These are phyloP conservation scores for Campaea margaritaria DNA, from an alignment of 2,888 invertebrate species.

Conservation along the genomic window DNA sequence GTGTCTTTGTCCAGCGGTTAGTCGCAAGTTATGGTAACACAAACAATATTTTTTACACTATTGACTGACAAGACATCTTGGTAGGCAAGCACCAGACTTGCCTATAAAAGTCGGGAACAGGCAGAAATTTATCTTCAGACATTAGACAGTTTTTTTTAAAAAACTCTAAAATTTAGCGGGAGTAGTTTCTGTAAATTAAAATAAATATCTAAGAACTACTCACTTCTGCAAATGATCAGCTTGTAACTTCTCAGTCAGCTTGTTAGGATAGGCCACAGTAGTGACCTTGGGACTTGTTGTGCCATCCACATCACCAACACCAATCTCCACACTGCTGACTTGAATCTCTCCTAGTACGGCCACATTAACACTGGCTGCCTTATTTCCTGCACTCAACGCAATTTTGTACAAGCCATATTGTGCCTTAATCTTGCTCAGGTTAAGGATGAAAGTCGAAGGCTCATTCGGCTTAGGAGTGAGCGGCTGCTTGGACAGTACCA, in stretches of 20 bases:
- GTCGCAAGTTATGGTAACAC: too few relatives aligned
- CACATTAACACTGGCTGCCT: slow-evolving; percentile 85
- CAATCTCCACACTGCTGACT: slow-evolving; percentile 92
- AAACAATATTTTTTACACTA: too few relatives aligned
- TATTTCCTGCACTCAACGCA: slow-evolving; percentile 88
- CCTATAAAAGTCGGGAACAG: too few relatives aligned
- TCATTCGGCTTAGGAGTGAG: slow-evolving; percentile 79
- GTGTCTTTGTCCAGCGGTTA: too few relatives aligned
- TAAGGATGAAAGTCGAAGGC: slow-evolving; percentile 90
- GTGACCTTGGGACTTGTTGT: slow-evolving; percentile 91
- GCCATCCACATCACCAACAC: slow-evolving; percentile 96
- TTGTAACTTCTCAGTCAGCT: slow-evolving; percentile 88
- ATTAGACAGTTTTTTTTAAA: too few relatives aligned
- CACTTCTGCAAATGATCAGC: slow-evolving; percentile 95
- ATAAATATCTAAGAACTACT: slow-evolving; percentile 46
- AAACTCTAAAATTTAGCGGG: too few relatives aligned
- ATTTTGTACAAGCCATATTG: slow-evolving; percentile 94
- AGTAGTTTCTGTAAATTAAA: too few relatives aligned
- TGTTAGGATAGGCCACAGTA: slow-evolving; percentile 90
- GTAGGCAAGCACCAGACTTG: too few relatives aligned
- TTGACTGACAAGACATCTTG: too few relatives aligned
- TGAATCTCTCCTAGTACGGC: slow-evolving; percentile 91
- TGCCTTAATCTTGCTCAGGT: slow-evolving; percentile 91
- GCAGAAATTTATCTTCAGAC: too few relatives aligned
- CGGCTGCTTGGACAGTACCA: slow-evolving; percentile 89